These are phyloP conservation scores for Nothura maculosa DNA, from an alignment of 2,797 vertebrate genomes.

Conservation along the genomic window DNA sequence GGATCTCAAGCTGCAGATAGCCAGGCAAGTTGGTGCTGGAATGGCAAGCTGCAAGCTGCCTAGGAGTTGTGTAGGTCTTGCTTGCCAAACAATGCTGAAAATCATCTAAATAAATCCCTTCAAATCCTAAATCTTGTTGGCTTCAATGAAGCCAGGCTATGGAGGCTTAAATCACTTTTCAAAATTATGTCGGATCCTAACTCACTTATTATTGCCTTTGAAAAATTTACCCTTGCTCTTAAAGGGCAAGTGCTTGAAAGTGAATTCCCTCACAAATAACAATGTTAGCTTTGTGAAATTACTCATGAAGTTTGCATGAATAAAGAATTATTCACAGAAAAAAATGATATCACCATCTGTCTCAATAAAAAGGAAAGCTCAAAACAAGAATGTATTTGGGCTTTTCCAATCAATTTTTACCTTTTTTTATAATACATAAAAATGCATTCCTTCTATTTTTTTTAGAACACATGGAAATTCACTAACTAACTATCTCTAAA, in stretches of 20 bases:
- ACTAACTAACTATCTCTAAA: not conserved
- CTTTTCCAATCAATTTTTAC: conserved; percentile 5
- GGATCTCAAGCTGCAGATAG: conserved; percentile 41
- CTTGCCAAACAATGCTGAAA: conserved; percentile 60
- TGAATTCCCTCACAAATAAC: conserved; percentile 3
- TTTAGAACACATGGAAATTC: not conserved
- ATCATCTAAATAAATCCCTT: conserved; percentile 62
- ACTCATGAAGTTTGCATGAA: conserved; percentile 18
- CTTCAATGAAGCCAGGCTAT: conserved; percentile 37
- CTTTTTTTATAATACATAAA: not conserved
- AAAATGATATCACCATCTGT: not conserved
- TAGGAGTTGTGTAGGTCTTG: conserved; percentile 33
- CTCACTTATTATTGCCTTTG: conserved; percentile 19
- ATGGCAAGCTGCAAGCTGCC: conserved; percentile 8
- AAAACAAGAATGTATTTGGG: not conserved
- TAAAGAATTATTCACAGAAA: conserved; percentile 27
- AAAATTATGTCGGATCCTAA: conserved; percentile 43
- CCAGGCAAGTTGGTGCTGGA: conserved; percentile 49
- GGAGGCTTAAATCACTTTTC: conserved; percentile 40
- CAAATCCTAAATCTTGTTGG: conserved; percentile 72
- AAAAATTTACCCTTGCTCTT: conserved; percentile 16
- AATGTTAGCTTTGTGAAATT: conserved; percentile 28
- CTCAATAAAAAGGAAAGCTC: conserved; percentile 18
- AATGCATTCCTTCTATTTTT: not conserved
- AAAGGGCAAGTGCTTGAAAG: not conserved